A percentile compares a stretch with the other conserved stretches of the same genome.
These are phyloP conservation scores for Pyxicephalus adspersus DNA, from an alignment of 2,113 vertebrate genomes.

Conservation along the genomic window DNA sequence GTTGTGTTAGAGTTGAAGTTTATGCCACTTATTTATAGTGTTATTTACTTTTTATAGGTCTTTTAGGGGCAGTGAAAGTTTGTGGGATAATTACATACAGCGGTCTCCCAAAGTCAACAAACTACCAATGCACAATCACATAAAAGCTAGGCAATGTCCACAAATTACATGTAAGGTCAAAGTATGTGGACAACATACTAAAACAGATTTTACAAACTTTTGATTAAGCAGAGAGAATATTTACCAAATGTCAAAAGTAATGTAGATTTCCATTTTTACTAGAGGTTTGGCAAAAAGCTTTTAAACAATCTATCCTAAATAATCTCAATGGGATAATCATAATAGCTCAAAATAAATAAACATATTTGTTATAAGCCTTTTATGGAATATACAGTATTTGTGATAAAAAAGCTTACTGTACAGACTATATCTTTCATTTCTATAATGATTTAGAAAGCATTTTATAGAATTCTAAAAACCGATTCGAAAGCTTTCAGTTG, in stretches of 20 bases:
- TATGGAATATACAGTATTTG: too few relatives aligned
- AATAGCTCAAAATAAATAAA: too few relatives aligned
- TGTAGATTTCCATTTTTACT: not conserved
- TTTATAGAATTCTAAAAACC: too few relatives aligned
- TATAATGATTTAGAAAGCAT: too few relatives aligned
- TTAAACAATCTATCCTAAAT: constrained; percentile 20
- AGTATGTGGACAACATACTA: not conserved
- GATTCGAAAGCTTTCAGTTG: too few relatives aligned
- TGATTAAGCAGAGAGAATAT: constrained; percentile 10
- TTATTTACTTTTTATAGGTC: not conserved
- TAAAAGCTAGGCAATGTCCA: constrained; percentile 5
- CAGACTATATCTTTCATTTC: too few relatives aligned
- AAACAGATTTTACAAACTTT: constrained; percentile 15
- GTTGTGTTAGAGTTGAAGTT: too few relatives aligned
- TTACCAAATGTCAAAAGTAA: constrained; percentile 21
- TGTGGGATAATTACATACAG: not conserved
- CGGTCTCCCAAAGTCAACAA: not conserved
- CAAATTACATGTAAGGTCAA: not conserved
- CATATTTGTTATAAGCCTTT: too few relatives aligned
- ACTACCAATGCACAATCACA: not conserved
- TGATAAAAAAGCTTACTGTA: too few relatives aligned
- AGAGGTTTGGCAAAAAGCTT: constrained; percentile 18
- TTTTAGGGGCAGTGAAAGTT: not conserved
- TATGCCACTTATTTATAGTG: too few relatives aligned
- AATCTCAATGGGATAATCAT: not conserved